These are phyloP conservation scores for Sinella curviseta DNA, from an alignment of 1,140 invertebrate species.

Conservation along the genomic window DNA sequence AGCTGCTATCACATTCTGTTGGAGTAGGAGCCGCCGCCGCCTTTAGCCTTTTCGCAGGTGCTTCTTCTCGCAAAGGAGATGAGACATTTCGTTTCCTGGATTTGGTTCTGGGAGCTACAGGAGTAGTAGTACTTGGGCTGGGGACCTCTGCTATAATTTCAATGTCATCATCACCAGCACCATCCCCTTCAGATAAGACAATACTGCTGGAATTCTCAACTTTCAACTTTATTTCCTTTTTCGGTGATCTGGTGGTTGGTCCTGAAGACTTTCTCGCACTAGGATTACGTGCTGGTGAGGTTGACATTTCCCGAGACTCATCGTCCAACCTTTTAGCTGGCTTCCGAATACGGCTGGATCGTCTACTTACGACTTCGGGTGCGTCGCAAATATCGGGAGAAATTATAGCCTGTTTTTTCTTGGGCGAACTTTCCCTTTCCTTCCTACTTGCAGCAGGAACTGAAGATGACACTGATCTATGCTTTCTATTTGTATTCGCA, in stretches of 20 bases:
- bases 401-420: background rate
- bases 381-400: background rate
- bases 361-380: background rate
- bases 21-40: too few relatives aligned
- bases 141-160: too few relatives aligned
- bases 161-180: background rate
- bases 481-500: background rate
- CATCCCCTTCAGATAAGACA: background rate
- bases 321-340: slow-evolving; percentile 26
- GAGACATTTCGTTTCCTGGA: background rate
- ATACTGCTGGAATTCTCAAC: too few relatives aligned
- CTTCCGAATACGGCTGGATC: slow-evolving; percentile 15
- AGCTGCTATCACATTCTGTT: slow-evolving; percentile 60
- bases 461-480: too few relatives aligned
- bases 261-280: too few relatives aligned
- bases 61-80: background rate
- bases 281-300: background rate
- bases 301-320: background rate
- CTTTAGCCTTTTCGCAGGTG: slow-evolving; percentile 54
- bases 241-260: background rate
- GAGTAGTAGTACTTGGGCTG: slow-evolving; percentile 11
- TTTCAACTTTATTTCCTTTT: slow-evolving; percentile 1
- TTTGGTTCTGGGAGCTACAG: too few relatives aligned
- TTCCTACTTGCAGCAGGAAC: too few relatives aligned
- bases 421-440: background rate